Evolutionary conservation across 37 sponge, comb jelly and placozoan species (phyloP).

Genomic region (Beroe ovata): DNA sequence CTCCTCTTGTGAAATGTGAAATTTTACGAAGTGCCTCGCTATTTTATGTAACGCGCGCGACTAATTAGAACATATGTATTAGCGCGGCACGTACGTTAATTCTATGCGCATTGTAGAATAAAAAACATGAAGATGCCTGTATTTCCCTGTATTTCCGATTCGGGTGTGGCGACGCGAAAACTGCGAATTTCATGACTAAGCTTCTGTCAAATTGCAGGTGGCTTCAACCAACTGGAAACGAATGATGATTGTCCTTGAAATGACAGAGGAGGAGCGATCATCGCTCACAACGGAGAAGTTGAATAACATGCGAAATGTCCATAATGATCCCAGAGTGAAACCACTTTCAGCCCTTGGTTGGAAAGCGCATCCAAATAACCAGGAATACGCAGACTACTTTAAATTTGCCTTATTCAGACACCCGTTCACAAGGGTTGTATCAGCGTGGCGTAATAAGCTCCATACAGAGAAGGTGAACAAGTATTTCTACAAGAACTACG

Average conservation of each 20-base stretch:
- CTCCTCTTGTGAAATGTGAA: no score
- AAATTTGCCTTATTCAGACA: conserved; percentile 31
- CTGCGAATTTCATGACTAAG: no score
- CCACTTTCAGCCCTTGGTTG: background rate
- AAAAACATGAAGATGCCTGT: no score
- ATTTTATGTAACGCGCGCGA: no score
- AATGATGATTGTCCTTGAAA: conserved; percentile 22
- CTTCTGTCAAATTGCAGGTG: conserved; percentile 44
- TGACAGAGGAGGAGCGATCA: background rate
- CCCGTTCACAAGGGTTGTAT: conserved; percentile 45
- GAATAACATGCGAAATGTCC: conserved; percentile 23
- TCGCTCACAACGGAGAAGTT: background rate
- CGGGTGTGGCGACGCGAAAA: no score
- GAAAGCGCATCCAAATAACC: background rate
- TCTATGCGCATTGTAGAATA: no score
- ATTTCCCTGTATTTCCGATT: no score
- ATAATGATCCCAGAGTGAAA: background rate
- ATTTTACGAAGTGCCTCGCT: no score
- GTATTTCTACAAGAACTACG: conserved; percentile 56
- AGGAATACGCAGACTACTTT: conserved; percentile 1
- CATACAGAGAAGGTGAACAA: conserved; percentile 16
- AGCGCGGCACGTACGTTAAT: no score
- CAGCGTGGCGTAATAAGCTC: conserved; percentile 48
- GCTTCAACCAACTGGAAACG: conserved; percentile 57
- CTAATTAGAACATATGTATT: no score